Evolutionary conservation across 1,140 invertebrate genomes (phyloP), one percentile per base, ranked within the genome.

Genomic region (Aphelenchoides besseyi): DNA sequence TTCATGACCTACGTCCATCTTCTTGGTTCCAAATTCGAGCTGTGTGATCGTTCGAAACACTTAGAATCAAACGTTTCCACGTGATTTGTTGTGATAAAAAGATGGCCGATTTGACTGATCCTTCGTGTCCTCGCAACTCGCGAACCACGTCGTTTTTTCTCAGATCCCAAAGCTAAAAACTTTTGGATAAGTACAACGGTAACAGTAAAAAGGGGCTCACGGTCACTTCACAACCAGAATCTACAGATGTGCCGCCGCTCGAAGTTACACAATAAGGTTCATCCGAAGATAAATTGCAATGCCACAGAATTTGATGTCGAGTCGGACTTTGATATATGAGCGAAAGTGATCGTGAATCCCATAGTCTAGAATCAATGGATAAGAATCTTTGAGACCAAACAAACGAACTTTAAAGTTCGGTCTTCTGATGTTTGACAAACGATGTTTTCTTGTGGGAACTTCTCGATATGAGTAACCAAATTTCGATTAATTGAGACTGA

Each of bases 111-210:
- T 63, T 35, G 3, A 76, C 75, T 26, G 36, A 26, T n/a, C 30
- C 68, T 54, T 76, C 75, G 41, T 76, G 75, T n/a, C 75, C 75
- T 29, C 71, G 77, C 35, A 79, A 76, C 5, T 81, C 70, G 28
- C 63, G 29, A 12, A 76, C 23, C 18, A 78, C 26, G 16, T 77
- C 62, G 16, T 61, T 59, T 35, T 76, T 73, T 36, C 75, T 72
- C 18, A 76, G 23, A 30, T 76, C 75, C 75, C 75, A 76, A 23
- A 76, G 33, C 76, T 76, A 78, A 48, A 52, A 1, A 9, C 1
- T n/a, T 32, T 70, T 71, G 26, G 26, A 1, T 9, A 28, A 67
- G 16, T 12, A 23, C 16, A 12, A 52, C 16, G 53, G 29, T 76
- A 26, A 3, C 74, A 68, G 2, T 1, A n/a, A n/a, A 69, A 16